These are phyloP conservation scores for Protophormia terraenovae DNA, from an alignment of 2,888 invertebrate genomes.

Conservation along the genomic window DNA sequence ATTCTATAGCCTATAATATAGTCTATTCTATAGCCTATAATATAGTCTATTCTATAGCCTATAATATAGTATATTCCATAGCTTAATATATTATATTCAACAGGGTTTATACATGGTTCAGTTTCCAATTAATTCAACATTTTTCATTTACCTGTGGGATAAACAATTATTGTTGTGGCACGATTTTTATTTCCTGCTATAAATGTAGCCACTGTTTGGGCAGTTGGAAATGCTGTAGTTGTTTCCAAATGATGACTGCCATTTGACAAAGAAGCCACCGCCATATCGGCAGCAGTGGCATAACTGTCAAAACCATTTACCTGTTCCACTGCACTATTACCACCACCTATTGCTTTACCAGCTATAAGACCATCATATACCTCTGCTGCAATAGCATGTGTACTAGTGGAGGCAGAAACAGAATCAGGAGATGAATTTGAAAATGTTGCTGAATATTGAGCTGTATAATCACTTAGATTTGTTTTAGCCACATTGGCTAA, in stretches of 20 bases:
- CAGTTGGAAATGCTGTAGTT: conserved; percentile 73
- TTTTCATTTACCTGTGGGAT: conserved; percentile 85
- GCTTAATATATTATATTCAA: no score
- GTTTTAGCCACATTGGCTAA: conserved; percentile 71
- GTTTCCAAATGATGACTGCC: conserved; percentile 63
- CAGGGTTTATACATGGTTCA: no score
- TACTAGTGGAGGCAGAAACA: neutral
- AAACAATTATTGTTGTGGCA: conserved; percentile 87
- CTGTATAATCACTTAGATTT: conserved; percentile 71
- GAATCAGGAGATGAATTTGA: neutral
- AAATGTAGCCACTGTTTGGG: conserved; percentile 79
- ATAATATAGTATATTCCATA: no score
- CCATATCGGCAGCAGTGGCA: conserved; percentile 57
- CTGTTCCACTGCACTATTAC: conserved; percentile 68
- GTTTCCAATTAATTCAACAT: neutral
- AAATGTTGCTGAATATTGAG: conserved; percentile 66
- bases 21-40: no score
- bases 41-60: no score
- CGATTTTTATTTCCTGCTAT: conserved; percentile 84
- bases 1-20: no score
- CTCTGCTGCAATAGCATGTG: conserved; percentile 42
- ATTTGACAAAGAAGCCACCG: conserved; percentile 54
- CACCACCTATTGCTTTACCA: conserved; percentile 38
- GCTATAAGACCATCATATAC: conserved; percentile 49
- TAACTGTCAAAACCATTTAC: conserved; percentile 67